Conservation (phyloP, 1,140 invertebrate species). For the Anastrepha obliqua region DNA sequence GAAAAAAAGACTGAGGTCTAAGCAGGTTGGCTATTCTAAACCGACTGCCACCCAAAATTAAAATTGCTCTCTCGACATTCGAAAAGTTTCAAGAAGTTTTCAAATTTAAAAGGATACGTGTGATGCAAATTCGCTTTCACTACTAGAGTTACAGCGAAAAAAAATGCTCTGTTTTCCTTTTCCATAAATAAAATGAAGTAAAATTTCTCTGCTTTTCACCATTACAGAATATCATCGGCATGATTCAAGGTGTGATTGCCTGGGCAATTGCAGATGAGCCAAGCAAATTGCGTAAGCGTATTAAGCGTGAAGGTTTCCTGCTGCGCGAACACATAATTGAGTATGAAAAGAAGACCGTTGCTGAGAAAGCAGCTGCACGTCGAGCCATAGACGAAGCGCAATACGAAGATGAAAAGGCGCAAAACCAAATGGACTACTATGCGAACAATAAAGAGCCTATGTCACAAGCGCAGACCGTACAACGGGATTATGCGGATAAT, state of each 20-base stretch:
- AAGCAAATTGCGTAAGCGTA: conserved; percentile 82
- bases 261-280: conserved; percentile 91
- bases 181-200: background rate
- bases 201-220: background rate
- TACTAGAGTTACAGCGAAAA: too few species aligned
- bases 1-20: too few species aligned
- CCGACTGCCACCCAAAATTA: too few species aligned
- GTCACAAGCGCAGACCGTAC: background rate
- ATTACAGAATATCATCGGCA: conserved; percentile 85
- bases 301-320: conserved; percentile 88
- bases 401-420: conserved; percentile 11
- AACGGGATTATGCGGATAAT: conserved; percentile 37
- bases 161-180: too few species aligned
- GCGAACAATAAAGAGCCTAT: background rate
- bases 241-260: conserved; percentile 84
- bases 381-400: conserved; percentile 53
- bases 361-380: conserved; percentile 54
- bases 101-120: too few species aligned
- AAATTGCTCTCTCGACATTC: too few species aligned
- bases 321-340: conserved; percentile 90
- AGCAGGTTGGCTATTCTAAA: too few species aligned
- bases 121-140: too few species aligned
- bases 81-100: too few species aligned
- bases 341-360: conserved; percentile 77
- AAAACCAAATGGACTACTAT: conserved; percentile 19